Conservation (phyloP, 2,113 vertebrate genomes). For the Aldabrachelys gigantea region DNA sequence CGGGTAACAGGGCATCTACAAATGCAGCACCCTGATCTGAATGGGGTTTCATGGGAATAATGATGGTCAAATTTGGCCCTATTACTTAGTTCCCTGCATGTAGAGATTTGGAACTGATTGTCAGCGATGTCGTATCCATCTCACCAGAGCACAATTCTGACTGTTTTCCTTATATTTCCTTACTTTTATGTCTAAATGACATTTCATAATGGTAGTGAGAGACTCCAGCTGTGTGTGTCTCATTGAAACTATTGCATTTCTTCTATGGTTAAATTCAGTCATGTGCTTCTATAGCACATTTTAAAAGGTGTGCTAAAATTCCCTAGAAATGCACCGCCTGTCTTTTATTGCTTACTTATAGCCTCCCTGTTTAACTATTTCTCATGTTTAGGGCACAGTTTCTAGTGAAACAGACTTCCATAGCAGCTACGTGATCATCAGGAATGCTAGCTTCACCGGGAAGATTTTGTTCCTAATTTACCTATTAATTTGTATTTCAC, state of each 20-base stretch:
- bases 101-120: not conserved
- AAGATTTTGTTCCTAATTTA: not conserved
- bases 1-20: fast-evolving
- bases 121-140: fast-evolving
- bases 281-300: not conserved
- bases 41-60: not conserved
- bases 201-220: not conserved
- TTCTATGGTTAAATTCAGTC: not conserved
- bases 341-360: not conserved
- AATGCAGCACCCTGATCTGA: not conserved
- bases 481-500: not conserved
- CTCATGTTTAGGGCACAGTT: not conserved
- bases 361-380: not conserved
- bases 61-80: not conserved
- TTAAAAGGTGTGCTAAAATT: not conserved
- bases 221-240: no score
- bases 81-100: fast-evolving
- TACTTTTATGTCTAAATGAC: not conserved
- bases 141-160: not conserved
- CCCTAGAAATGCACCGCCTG: not conserved
- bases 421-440: not conserved
- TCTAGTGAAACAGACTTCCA: not conserved
- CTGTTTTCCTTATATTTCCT: not conserved
- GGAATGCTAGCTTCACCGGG: not conserved
- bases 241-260: not conserved